These are phyloP conservation scores for Strigops habroptila DNA, from an alignment of 2,113 vertebrate genomes.

Conservation along the genomic window DNA sequence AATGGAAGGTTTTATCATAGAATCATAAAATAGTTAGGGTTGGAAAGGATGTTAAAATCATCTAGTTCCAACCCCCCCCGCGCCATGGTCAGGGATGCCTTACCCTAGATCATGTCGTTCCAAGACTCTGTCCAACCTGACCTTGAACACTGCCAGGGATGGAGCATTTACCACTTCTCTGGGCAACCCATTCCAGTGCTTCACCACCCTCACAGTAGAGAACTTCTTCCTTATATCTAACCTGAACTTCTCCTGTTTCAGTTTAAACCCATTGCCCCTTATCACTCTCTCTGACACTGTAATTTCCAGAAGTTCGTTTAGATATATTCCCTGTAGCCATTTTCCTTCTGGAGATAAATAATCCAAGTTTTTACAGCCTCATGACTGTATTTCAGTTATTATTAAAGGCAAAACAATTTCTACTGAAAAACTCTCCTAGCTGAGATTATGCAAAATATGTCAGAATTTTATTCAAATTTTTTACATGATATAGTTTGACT, in stretches of 20 bases:
- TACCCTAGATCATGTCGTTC: not conserved
- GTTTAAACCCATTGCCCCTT: not conserved
- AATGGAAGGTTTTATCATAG: not conserved
- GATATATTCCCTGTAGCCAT: not conserved
- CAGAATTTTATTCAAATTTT: not conserved
- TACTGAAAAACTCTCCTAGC: not conserved
- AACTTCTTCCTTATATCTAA: not conserved
- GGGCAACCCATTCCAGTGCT: not conserved
- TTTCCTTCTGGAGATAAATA: not conserved
- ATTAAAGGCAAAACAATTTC: not conserved
- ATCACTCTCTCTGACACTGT: not conserved
- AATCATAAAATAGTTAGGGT: not conserved
- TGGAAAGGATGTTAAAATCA: not conserved
- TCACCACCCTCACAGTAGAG: not conserved
- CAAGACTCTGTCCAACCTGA: not conserved
- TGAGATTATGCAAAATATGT: not conserved
- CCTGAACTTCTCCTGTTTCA: not conserved
- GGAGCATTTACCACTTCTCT: not conserved
- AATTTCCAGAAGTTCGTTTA: not conserved
- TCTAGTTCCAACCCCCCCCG: not conserved
- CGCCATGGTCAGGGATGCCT: not conserved
- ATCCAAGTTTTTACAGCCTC: not conserved
- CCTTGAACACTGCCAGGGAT: not conserved
- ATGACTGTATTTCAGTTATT: not conserved
- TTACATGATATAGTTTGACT: not conserved